Evolutionary conservation across 1,140 invertebrate species (phyloP).

Genomic region (Drosophila aff.): DNA sequence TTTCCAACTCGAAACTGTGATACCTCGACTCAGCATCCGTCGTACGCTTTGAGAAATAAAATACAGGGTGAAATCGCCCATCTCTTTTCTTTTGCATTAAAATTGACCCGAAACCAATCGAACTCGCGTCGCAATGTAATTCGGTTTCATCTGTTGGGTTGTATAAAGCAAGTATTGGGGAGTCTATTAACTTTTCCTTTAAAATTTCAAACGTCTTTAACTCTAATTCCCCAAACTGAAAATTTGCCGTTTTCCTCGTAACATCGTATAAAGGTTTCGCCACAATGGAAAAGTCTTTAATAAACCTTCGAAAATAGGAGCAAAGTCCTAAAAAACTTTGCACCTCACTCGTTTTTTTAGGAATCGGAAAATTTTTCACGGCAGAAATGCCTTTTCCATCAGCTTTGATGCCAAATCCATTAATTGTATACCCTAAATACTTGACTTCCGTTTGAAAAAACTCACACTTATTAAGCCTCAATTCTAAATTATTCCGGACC

Average conservation of each 20-base stretch:
- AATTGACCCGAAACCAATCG: no score
- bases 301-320: not conserved
- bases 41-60: no score
- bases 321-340: not conserved
- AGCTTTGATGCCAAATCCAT: not conserved
- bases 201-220: not conserved
- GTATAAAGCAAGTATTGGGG: no score
- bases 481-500: not conserved
- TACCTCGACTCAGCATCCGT: no score
- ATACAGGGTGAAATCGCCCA: no score
- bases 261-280: not conserved
- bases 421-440: not conserved
- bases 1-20: no score
- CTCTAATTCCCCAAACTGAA: not conserved
- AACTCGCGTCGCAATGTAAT: no score
- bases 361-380: not conserved
- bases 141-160: no score
- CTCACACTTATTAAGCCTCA: not conserved
- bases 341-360: not conserved
- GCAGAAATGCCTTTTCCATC: not conserved
- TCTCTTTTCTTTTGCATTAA: no score
- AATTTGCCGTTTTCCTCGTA: not conserved
- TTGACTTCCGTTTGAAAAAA: slow-evolving; percentile 2
- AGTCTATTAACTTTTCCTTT: no score
- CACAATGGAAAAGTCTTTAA: not conserved